These are phyloP conservation scores for Aethes cnicana DNA, from an alignment of 2,888 invertebrate species.

Conservation along the genomic window DNA sequence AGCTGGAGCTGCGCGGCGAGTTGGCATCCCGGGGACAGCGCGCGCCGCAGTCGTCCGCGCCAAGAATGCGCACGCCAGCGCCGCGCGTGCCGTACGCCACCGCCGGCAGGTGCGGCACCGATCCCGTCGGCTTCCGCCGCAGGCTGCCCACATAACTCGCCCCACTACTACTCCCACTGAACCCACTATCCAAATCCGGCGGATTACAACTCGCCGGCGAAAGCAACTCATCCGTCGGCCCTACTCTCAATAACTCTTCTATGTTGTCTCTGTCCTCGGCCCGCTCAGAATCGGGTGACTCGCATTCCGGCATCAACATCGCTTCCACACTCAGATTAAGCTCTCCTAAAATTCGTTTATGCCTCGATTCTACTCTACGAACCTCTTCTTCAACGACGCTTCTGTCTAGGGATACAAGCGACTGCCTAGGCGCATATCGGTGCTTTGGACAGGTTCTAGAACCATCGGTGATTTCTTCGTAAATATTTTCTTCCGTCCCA, in stretches of 20 bases:
- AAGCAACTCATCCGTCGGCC: slow-evolving; percentile 87
- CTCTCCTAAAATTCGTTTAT: slow-evolving; percentile 91
- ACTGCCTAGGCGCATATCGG: slow-evolving; percentile 78
- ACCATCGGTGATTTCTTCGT: slow-evolving; percentile 89
- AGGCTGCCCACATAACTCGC: slow-evolving; percentile 90
- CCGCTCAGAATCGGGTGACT: slow-evolving; percentile 85
- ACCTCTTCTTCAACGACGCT: slow-evolving; percentile 92
- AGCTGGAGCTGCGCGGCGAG: slow-evolving; percentile 75
- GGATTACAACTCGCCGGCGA: slow-evolving; percentile 86
- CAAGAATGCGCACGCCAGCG: slow-evolving; percentile 73
- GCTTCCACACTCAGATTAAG: slow-evolving; percentile 94
- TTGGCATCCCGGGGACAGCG: slow-evolving; percentile 66
- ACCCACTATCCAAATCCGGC: slow-evolving; percentile 90
- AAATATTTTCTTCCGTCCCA: slow-evolving; percentile 92
- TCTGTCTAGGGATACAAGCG: slow-evolving; percentile 86
- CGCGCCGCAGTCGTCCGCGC: slow-evolving; percentile 68
- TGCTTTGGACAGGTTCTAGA: slow-evolving; percentile 77
- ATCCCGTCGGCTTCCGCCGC: slow-evolving; percentile 80
- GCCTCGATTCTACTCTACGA: slow-evolving; percentile 90
- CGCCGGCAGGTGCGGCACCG: slow-evolving; percentile 76
- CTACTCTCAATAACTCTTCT: slow-evolving; percentile 85
- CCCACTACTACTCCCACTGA: slow-evolving; percentile 91
- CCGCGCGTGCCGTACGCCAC: slow-evolving; percentile 79
- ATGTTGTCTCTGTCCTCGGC: slow-evolving; percentile 84
- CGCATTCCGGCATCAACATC: slow-evolving; percentile 93